Evolutionary conservation across 2,113 vertebrate species (phyloP), one percentile per base, ranked within the genome.

Genomic region (Coryphaenoides rupestris): DNA sequence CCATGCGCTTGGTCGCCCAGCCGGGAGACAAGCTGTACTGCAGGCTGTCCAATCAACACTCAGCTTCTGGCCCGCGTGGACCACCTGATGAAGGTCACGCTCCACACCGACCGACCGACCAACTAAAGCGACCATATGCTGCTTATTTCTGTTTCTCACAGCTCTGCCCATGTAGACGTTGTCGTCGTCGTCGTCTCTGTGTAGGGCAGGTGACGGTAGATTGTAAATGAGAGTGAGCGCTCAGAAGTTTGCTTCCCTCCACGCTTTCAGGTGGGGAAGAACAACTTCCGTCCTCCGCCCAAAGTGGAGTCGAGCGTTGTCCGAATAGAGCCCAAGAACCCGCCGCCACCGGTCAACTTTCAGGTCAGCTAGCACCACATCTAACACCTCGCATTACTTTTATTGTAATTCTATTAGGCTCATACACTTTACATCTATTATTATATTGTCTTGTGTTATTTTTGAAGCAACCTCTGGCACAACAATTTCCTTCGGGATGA

Each of bases 271-370:
- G 96, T 98, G 59, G 96, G 97, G 59, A 99, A 93, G 81, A 99
- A 98, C 81, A 99, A 99, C 76, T 99, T 99, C 88, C 93, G 89
- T 54, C 97, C 97, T 57, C 96, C 97, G 69, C 97, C 96, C 15
- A 98, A 98, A 90, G 97, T 99, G n/a, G 97, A 99, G 77, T 99
- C 96, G 50, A 99, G 97, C 66, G 96, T 99, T 21, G 93, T 99
- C 63, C 90, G 96, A 76, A 96, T 98, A 91, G 97, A 99, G 69
- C 97, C 97, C 0, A 98, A 93, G 86, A 99, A 98, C 74, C 97
- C 97, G 33, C 96, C 97, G 26, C 96, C 96, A 26, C 95, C 95
- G 12, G 91, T 98, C 46, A 98, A 98, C 77, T 99, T 99, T 79
- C 95, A 98, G 94, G 97, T 98, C 26, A 91, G 78, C 1, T 65